Percentiles rank a stretch among this genome's conserved stretches.
phyloP scores from a whole-genome alignment of 2,888 invertebrate genomes.

The Rhagonycha lutea region DNA sequence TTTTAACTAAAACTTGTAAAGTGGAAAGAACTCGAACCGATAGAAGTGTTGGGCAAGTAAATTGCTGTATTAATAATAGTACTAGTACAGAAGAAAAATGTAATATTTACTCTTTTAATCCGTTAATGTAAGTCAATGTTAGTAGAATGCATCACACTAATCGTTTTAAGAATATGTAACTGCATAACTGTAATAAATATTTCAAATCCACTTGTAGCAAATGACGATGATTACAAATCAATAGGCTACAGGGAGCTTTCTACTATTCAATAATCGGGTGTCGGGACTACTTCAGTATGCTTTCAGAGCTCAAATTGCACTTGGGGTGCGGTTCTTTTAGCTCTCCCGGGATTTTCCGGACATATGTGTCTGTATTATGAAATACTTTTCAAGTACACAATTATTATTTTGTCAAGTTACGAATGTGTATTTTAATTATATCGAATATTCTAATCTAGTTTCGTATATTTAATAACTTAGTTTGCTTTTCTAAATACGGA shows the following conservation, averaged over 20 bases:
- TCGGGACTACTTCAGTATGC: slow-evolving; percentile 12
- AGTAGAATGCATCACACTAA: neutral
- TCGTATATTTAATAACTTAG: slow-evolving; percentile 14
- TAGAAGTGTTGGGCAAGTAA: neutral
- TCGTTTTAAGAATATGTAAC: neutral
- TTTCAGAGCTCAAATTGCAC: slow-evolving; percentile 19
- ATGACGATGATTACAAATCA: slow-evolving; percentile 18
- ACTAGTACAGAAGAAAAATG: neutral
- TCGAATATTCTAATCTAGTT: slow-evolving; percentile 12
- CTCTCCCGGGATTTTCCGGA: slow-evolving; percentile 14
- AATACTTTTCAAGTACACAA: neutral
- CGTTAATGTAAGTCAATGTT: neutral
- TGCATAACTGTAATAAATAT: slow-evolving; percentile 16
- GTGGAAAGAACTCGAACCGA: neutral
- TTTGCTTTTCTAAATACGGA: slow-evolving; percentile 15
- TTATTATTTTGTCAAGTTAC: slow-evolving; percentile 1
- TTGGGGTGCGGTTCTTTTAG: slow-evolving; percentile 4
- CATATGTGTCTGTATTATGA: slow-evolving; percentile 6
- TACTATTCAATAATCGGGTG: slow-evolving; percentile 21
- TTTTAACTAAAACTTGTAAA: neutral
- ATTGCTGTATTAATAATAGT: neutral
- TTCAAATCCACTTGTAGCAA: slow-evolving; percentile 15
- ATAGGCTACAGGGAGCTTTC: slow-evolving; percentile 12
- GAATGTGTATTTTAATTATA: neutral
- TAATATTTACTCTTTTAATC: neutral